Percentiles rank a stretch among this genome's conserved stretches.
phyloP scores from a whole-genome alignment of 30 jellyfish, hydroid and myxozoan species.

The Morbakka virulenta region DNA sequence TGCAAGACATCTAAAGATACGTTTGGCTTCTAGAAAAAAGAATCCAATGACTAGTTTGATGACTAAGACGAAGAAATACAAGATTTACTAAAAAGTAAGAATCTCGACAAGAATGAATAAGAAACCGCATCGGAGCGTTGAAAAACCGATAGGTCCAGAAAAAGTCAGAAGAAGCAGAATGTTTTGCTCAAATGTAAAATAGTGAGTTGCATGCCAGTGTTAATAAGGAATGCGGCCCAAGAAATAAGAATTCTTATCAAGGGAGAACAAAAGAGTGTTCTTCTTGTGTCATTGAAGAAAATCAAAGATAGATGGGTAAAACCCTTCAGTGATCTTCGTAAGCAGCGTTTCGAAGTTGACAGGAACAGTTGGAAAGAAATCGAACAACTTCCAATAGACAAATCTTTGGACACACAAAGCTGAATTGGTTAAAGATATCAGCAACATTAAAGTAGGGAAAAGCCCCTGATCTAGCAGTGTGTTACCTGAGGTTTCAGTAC shows the following conservation, averaged over 20 bases:
- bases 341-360: too few relatives aligned
- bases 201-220: slow-evolving; percentile 6
- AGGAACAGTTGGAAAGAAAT: too few relatives aligned
- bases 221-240: slow-evolving; percentile 35
- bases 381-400: too few relatives aligned
- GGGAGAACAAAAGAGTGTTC: slow-evolving; percentile 20
- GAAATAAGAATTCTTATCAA: slow-evolving; percentile 6
- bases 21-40: too few relatives aligned
- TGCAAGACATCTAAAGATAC: too few relatives aligned
- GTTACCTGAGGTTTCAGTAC: too few relatives aligned
- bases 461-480: slow-evolving; percentile 61
- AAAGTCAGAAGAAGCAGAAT: slow-evolving; percentile 45
- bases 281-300: not conserved
- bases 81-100: slow-evolving; percentile 14
- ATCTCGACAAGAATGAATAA: slow-evolving; percentile 9
- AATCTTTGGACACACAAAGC: not conserved
- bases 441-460: slow-evolving; percentile 39
- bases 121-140: slow-evolving; percentile 14
- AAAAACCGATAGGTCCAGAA: slow-evolving; percentile 32
- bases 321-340: too few relatives aligned
- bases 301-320: too few relatives aligned
- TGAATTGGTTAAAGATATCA: slow-evolving; percentile 34
- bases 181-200: not conserved
- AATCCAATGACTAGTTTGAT: slow-evolving; percentile 36
- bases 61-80: slow-evolving; percentile 41